A percentile compares a stretch with the other conserved stretches of the same genome.
phyloP scores from a whole-genome alignment of 2,888 invertebrate genomes.

The Protonemura montana region DNA sequence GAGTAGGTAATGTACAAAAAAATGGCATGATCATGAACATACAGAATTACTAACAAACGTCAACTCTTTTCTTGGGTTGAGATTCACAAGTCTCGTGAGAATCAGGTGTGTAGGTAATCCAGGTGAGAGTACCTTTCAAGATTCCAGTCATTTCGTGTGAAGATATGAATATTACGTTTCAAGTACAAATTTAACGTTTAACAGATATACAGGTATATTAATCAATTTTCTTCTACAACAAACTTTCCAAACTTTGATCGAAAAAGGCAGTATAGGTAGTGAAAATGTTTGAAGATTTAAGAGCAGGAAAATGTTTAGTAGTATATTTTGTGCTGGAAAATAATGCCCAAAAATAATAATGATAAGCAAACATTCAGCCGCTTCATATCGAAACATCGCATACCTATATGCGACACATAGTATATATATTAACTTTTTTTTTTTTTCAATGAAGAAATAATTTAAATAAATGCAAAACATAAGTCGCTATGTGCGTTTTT shows the following conservation, averaged over 20 bases:
- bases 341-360: slow-evolving; percentile 1
- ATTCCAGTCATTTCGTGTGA: background rate
- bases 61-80: background rate
- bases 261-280: slow-evolving; percentile 17
- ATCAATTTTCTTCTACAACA: background rate
- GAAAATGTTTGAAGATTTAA: slow-evolving; percentile 13
- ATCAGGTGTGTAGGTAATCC: background rate
- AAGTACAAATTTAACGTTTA: slow-evolving; percentile 34
- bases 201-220: background rate
- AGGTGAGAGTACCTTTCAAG: background rate
- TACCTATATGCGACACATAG: no score
- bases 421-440: no score
- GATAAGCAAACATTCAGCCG: background rate
- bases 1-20: background rate
- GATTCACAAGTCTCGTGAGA: background rate
- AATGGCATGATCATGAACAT: background rate
- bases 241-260: background rate
- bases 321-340: background rate
- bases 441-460: background rate
- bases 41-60: background rate
- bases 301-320: background rate
- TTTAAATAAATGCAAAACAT: background rate
- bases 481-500: background rate
- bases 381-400: background rate
- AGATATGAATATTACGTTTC: slow-evolving; percentile 16